Conservation (phyloP, 2,797 vertebrate species). For the Rhodeus uyekii region DNA sequence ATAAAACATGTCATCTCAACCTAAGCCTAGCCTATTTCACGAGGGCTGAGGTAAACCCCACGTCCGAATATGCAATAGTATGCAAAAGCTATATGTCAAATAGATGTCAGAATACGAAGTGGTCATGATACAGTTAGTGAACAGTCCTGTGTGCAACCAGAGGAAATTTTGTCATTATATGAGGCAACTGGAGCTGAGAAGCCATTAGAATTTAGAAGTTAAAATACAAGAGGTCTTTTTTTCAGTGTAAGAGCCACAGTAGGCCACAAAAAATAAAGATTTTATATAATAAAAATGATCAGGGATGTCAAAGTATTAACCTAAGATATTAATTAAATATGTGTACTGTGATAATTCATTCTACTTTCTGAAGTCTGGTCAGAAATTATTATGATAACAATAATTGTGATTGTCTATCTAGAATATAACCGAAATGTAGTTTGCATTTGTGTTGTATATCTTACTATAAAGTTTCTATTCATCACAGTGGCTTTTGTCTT, state of each 20-base stretch:
- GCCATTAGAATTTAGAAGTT: neutral
- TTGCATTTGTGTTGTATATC: neutral
- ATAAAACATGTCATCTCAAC: slow-evolving; percentile 67
- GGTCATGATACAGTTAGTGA: slow-evolving; percentile 13
- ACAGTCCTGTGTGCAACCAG: slow-evolving; percentile 7
- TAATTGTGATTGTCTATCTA: no score
- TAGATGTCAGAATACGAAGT: slow-evolving; percentile 22
- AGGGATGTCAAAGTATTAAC: neutral
- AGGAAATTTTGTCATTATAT: slow-evolving; percentile 3
- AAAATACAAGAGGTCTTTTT: neutral
- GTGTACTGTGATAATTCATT: neutral
- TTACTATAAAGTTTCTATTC: neutral
- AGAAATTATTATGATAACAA: neutral
- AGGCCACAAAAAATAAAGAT: neutral
- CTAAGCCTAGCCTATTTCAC: neutral
- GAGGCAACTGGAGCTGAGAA: slow-evolving; percentile 14
- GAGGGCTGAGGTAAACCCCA: slow-evolving; percentile 31
- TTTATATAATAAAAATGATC: neutral
- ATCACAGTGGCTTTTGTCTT: neutral
- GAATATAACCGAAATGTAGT: no score
- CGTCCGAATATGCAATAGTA: slow-evolving; percentile 32
- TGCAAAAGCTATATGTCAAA: slow-evolving; percentile 23
- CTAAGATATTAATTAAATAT: neutral
- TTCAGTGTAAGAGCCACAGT: neutral
- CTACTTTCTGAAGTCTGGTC: neutral